Base-by-base conservation (phyloP, 2,113 vertebrate genomes). In the Pholis gunnellus region DNA sequence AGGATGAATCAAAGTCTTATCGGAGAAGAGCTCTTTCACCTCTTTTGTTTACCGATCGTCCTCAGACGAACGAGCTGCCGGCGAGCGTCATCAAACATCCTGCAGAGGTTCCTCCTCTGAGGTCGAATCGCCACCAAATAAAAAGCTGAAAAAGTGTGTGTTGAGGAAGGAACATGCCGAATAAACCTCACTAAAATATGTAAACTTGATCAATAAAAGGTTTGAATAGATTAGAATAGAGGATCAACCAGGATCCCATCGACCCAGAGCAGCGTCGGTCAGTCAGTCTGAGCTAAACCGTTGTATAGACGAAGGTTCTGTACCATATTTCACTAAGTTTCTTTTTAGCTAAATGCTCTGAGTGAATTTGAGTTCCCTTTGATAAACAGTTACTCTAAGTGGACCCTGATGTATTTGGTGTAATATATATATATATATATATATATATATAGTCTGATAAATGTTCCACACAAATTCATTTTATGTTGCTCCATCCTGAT, bases 1-100 rank as follows among this genome's bases (percentile, higher is more conserved):
- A 38, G 63, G 75, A 78, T 83, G 69, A 67, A 44, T 83, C 81
- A 83, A 50, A 83, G 75, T 68, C 69, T 83, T 72, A 78, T 78
- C 69, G 9, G 31, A 27, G 27, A 77, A 34, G 8, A 73, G 20
- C 75, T 61, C 38, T 54, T 36, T 27, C 60, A 50, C 75, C 81
- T 52, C 54, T 22, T 60, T 67, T 83, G 75, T 72, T 78, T 72
- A 52, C 75, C n/a, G 73, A 67, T 82, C 48, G 42, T 82, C 57
- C 36, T 54, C 48, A n/a, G 73, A 77, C 9, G 29, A 71, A 77
- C 9, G 73, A 82, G 81, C 50, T 66, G 81, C 54, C 4, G 44
- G 29, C 0, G 40, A 72, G 67, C 14, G 1, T 42, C 74, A 40
- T 66, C 68, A 65, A 9, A 54, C 67, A 77, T 50, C 59, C 73